A percentile compares a stretch with the other conserved stretches of the same genome.
These are phyloP conservation scores for Meloe dianella DNA, from an alignment of 2,888 invertebrate genomes.

Conservation along the genomic window DNA sequence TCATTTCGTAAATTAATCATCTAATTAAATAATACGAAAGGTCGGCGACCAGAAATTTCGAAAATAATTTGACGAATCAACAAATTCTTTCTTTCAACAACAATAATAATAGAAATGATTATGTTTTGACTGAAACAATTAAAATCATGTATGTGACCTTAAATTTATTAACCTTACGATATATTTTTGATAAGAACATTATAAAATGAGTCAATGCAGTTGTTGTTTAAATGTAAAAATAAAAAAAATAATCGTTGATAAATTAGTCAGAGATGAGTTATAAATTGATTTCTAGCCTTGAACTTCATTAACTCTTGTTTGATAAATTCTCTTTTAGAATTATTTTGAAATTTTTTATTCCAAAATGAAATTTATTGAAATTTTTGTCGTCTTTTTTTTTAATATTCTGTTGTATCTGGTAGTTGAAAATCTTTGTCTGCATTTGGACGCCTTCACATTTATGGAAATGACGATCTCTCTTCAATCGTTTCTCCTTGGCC, in stretches of 20 bases:
- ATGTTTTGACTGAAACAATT: background rate
- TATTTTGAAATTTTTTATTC: background rate
- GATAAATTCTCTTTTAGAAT: background rate
- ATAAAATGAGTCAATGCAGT: background rate
- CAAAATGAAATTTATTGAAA: background rate
- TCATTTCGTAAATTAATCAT: background rate
- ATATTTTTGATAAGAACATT: background rate
- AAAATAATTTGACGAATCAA: background rate
- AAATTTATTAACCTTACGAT: background rate
- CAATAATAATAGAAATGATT: background rate
- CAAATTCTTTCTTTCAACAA: background rate
- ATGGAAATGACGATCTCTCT: constrained; percentile 34
- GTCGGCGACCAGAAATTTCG: background rate
- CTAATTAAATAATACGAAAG: background rate
- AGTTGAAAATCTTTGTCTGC: constrained; percentile 26
- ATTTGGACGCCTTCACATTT: constrained; percentile 31
- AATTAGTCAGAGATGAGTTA: background rate
- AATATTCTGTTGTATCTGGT: background rate
- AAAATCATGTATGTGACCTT: constrained; percentile 1
- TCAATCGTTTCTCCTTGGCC: constrained; percentile 34
- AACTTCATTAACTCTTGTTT: constrained; percentile 3
- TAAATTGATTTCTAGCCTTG: constrained; percentile 10
- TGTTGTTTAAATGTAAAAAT: background rate
- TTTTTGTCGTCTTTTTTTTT: background rate
- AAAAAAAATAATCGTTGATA: background rate